A percentile compares a stretch with the other conserved stretches of the same genome.
Conservation (phyloP, 2,113 vertebrate species). For the Nesogale talazaci region DNA sequence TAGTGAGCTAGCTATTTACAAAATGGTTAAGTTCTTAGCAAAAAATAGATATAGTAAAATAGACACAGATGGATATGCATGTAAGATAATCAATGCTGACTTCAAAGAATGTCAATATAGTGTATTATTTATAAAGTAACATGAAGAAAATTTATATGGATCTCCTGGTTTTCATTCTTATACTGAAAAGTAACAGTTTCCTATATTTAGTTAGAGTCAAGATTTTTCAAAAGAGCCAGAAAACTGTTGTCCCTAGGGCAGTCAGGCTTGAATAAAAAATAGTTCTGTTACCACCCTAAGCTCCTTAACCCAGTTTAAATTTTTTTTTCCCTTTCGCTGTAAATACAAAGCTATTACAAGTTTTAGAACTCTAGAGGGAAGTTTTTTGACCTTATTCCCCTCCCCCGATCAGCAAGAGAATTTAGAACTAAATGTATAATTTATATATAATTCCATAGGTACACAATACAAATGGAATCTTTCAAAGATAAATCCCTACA, state of each 20-base stretch:
- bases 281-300: conserved; percentile 66
- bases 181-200: conserved; percentile 26
- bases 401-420: conserved; percentile 61
- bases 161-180: not conserved
- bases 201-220: not conserved
- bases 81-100: not conserved
- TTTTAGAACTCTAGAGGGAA: conserved; percentile 53
- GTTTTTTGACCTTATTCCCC: conserved; percentile 50
- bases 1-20: not conserved
- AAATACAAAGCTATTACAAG: conserved; percentile 62
- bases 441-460: conserved; percentile 29
- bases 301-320: conserved; percentile 7
- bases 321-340: conserved; percentile 35
- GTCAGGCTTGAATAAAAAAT: conserved; percentile 67
- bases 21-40: conserved; percentile 19
- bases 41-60: not conserved
- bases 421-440: conserved; percentile 41
- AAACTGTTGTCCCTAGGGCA: conserved; percentile 60
- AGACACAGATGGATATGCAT: not conserved
- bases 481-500: conserved; percentile 34
- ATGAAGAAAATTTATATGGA: not conserved
- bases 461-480: conserved; percentile 28
- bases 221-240: not conserved
- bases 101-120: not conserved
- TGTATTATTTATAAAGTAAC: not conserved